phyloP scores from a whole-genome alignment of 2,888 invertebrate genomes.

The Dasysyrphus albostriatus region DNA sequence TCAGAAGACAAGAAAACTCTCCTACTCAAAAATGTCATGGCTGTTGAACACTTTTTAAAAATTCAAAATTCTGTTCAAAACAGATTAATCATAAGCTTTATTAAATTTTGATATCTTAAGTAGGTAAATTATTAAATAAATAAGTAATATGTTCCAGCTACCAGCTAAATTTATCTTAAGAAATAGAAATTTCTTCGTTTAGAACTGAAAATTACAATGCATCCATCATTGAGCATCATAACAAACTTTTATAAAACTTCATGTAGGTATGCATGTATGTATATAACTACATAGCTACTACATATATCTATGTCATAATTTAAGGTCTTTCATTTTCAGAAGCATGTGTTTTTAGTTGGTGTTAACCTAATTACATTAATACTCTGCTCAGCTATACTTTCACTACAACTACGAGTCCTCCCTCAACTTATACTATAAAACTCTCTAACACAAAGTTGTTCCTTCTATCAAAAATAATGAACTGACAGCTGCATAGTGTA shows the following conservation, averaged over 20 bases:
- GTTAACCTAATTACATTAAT: conserved; percentile 63
- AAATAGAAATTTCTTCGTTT: neutral
- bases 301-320: too few relatives aligned
- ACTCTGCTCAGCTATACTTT: conserved; percentile 42
- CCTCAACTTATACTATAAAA: neutral
- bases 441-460: conserved; percentile 13
- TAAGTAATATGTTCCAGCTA: too few relatives aligned
- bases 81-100: too few relatives aligned
- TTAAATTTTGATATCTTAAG: too few relatives aligned
- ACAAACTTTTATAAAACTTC: neutral
- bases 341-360: conserved; percentile 15
- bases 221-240: neutral
- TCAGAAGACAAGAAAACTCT: too few relatives aligned
- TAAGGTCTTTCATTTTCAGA: neutral
- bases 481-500: conserved; percentile 63
- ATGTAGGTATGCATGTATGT: too few relatives aligned
- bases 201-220: neutral
- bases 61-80: too few relatives aligned
- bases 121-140: too few relatives aligned
- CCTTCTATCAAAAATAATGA: conserved; percentile 57
- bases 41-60: too few relatives aligned
- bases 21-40: too few relatives aligned
- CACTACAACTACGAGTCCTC: neutral
- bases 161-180: neutral
- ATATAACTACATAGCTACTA: too few relatives aligned